Base-by-base conservation (phyloP, 2,888 invertebrate genomes). In the Eurois occulta region DNA sequence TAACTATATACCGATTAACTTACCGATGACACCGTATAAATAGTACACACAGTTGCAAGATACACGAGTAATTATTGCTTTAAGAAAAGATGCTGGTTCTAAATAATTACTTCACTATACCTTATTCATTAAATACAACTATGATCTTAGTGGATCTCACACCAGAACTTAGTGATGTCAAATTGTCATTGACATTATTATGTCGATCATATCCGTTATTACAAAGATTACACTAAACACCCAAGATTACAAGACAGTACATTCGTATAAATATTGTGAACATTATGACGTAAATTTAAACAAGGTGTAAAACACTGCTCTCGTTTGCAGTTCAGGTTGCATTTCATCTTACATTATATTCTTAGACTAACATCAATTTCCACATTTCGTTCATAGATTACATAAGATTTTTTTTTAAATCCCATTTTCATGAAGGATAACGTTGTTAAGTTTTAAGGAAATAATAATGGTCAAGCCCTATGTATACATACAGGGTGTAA, bases 191-290 rank as follows among this genome's bases (percentile, higher is more conserved):
- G 78, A 84, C 79, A 80, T 73, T 76, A 77, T 75, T 67, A 78
- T 69, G 66, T 81, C 77, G 72, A 72, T 43, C 75, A 64, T 83
- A 77, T 58, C 48, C 72, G 67, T 74, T 78, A 75, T 64, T 72
- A 78, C 67, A 77, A 79, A 86, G 67, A 84, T 77, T 86, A 87
- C 38, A 79, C 82, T 87, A 87, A 80, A 86, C 78, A 86, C 43
- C 67, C 66, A 87, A 70, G 71, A 75, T 78, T 38, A 85, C 58
- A 35, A 80, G 74, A 81, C 58, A 86, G 68, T 75, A 75, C 71
- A 75, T 67, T 81, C 48, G 71, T 79, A 79, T 67, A 80, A 75
- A 73, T 74, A 80, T 58, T 77, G 78, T 65, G 58, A 77, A 72
- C 64, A 76, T 70, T 67, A 70, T 76, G 80, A 80, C 55, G 64